Evolutionary conservation across 2,888 invertebrate species (phyloP).

Genomic region (Brachyptera risi): DNA sequence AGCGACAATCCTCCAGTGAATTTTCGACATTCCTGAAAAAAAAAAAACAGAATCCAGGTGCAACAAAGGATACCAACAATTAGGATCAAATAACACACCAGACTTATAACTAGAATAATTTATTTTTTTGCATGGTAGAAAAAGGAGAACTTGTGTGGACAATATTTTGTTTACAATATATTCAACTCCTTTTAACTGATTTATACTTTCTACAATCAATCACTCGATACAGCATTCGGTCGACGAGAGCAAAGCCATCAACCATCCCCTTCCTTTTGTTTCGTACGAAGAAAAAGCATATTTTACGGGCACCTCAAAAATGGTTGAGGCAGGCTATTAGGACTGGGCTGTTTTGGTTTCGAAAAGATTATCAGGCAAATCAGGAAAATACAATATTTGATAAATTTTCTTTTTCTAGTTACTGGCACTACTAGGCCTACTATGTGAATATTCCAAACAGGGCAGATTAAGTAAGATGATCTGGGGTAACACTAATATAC

Average conservation of each 20-base stretch:
- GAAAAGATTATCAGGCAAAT: constrained; percentile 5
- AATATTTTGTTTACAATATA: constrained; percentile 30
- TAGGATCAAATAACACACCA: neutral
- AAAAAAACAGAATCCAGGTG: too few relatives aligned
- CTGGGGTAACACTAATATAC: neutral
- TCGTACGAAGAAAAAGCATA: constrained; percentile 8
- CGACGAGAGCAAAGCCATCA: constrained; percentile 29
- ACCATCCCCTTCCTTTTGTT: constrained; percentile 28
- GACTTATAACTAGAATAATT: constrained; percentile 39
- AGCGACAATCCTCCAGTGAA: too few relatives aligned
- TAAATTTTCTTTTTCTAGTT: neutral
- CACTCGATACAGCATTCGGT: constrained; percentile 29
- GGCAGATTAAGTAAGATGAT: neutral
- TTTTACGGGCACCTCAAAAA: constrained; percentile 27
- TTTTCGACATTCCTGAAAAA: too few relatives aligned
- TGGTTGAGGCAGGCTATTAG: constrained; percentile 28
- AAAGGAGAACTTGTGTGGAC: constrained; percentile 36
- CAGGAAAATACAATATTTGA: neutral
- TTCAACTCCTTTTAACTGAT: constrained; percentile 29
- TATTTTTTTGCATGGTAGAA: constrained; percentile 39
- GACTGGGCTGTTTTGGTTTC: constrained; percentile 28
- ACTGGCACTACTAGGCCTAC: neutral
- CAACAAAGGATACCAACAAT: too few relatives aligned
- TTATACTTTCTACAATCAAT: constrained; percentile 29
- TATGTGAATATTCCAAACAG: neutral